A percentile compares a stretch with the other conserved stretches of the same genome.
Evolutionary conservation across 2,113 vertebrate species (phyloP).

Genomic region (Perca fluviatilis): DNA sequence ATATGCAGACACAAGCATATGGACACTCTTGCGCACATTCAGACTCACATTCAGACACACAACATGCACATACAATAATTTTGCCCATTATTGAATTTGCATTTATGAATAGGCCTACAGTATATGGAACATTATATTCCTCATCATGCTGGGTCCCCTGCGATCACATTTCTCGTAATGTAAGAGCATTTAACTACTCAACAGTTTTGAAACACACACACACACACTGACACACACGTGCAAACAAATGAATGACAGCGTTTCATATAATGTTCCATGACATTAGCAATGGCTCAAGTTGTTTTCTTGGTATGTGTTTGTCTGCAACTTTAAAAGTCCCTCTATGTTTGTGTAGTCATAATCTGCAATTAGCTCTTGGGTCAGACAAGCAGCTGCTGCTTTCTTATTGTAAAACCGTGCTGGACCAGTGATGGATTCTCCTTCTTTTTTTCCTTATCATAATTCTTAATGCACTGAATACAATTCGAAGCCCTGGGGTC

Average conservation of each 20-base stretch:
- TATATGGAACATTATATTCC: slow-evolving; percentile 58
- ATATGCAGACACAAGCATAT: slow-evolving; percentile 20
- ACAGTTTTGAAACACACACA: slow-evolving; percentile 18
- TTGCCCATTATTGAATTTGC: slow-evolving; percentile 63
- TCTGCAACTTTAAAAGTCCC: slow-evolving; percentile 15
- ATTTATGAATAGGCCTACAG: slow-evolving; percentile 58
- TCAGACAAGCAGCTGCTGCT: slow-evolving; percentile 18
- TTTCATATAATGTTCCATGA: slow-evolving; percentile 26
- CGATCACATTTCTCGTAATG: slow-evolving; percentile 45
- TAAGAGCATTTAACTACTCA: slow-evolving; percentile 45
- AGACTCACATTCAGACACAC: slow-evolving; percentile 12
- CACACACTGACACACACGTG: not conserved
- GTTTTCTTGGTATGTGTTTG: slow-evolving; percentile 9
- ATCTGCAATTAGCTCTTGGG: slow-evolving; percentile 13
- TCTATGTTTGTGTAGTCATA: slow-evolving; percentile 9
- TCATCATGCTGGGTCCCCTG: slow-evolving; percentile 56
- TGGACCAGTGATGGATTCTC: slow-evolving; percentile 12
- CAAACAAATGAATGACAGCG: slow-evolving; percentile 20
- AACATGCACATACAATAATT: slow-evolving; percentile 42
- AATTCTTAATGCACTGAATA: slow-evolving; percentile 18
- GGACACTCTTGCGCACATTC: not conserved
- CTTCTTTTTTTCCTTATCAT: slow-evolving; percentile 24
- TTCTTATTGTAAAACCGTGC: slow-evolving; percentile 6
- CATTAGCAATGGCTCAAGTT: slow-evolving; percentile 21
- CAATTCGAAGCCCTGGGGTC: not conserved